Evolutionary conservation across 2,888 invertebrate species (phyloP), one percentile per base, ranked within the genome.

Genomic region (Caenorhabditis macrosperma): DNA sequence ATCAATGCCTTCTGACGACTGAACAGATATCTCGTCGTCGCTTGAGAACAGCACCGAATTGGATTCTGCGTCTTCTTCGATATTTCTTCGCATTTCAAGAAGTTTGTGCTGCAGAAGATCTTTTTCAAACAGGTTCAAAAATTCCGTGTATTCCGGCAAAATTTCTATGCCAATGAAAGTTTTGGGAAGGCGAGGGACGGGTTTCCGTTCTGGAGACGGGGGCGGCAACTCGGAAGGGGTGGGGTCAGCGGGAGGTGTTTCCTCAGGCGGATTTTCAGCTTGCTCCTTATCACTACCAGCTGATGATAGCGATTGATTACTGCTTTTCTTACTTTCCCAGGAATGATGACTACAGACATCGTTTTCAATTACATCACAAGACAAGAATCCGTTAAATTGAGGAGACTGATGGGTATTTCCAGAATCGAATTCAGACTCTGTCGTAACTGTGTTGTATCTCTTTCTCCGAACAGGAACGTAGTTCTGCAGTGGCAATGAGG

Each of bases 41-140:
- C 54, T 38, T 0, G 63, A 63, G 50, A 63, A 63, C 35, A 64
- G 9, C 12, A 52, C 54, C 1, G 48, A 52, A 28, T 64, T 64
- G 6, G 48, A 20, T 0, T 24, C n/a, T 2, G 30, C 33, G n/a
- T 17, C 17, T 17, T 44, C 44, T 17, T 44, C 44, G 17, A 17
- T n/a, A 17, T n/a, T 44, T 17, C 17, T n/a, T 17, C 20, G 44
- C 44, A 9, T 17, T 44, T n/a, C 44, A 17, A 44, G 44, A 17
- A 17, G 17, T 4, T 2, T 17, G n/a, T 44, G 17, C 44, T 44
- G 44, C 17, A 44, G 44, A 9, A 44, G 20, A 44, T 44, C 17
- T 3, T n/a, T 4, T 17, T 44, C 44, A 17, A 44, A 44, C 4
- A 17, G 7, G 44, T 44, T 44, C n/a, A 44, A 44, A 17, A 17